Conservation (phyloP, 2,113 vertebrate species). For the Anarrhichthys ocellatus region DNA sequence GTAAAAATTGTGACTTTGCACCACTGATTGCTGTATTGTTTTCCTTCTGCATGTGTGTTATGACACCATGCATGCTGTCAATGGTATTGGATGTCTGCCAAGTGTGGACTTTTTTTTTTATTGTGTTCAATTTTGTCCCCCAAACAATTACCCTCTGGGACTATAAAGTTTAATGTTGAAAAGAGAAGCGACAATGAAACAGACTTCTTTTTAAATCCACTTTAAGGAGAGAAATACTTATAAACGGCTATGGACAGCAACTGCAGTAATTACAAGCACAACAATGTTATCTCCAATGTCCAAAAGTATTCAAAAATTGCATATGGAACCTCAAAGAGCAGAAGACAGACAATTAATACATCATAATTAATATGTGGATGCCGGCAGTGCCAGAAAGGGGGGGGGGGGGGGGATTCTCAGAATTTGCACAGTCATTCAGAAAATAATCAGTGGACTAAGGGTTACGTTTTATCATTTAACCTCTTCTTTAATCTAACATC, state of each 20-base stretch:
- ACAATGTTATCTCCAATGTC: slow-evolving; percentile 19
- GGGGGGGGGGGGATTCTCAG: not conserved
- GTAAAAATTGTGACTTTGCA: not conserved
- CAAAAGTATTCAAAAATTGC: slow-evolving; percentile 44
- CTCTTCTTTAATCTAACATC: too few relatives aligned
- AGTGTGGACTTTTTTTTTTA: not conserved
- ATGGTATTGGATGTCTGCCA: not conserved
- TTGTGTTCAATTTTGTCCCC: not conserved
- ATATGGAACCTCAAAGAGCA: slow-evolving; percentile 39
- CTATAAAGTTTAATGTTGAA: not conserved
- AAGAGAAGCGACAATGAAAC: slow-evolving; percentile 7
- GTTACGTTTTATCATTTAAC: slow-evolving; percentile 26
- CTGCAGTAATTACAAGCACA: slow-evolving; percentile 47
- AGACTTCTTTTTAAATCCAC: slow-evolving; percentile 42
- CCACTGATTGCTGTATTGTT: not conserved
- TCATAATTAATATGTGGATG: slow-evolving; percentile 26
- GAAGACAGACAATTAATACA: slow-evolving; percentile 17
- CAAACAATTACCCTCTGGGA: not conserved
- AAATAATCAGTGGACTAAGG: slow-evolving; percentile 5
- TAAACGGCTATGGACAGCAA: slow-evolving; percentile 54
- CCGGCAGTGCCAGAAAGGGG: not conserved
- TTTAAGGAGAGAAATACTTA: slow-evolving; percentile 48
- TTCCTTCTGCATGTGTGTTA: not conserved
- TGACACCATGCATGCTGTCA: not conserved
- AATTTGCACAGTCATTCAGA: not conserved